phyloP scores from a whole-genome alignment of 92 coral and sea anemone genomes.

The Heteractis magnifica region DNA sequence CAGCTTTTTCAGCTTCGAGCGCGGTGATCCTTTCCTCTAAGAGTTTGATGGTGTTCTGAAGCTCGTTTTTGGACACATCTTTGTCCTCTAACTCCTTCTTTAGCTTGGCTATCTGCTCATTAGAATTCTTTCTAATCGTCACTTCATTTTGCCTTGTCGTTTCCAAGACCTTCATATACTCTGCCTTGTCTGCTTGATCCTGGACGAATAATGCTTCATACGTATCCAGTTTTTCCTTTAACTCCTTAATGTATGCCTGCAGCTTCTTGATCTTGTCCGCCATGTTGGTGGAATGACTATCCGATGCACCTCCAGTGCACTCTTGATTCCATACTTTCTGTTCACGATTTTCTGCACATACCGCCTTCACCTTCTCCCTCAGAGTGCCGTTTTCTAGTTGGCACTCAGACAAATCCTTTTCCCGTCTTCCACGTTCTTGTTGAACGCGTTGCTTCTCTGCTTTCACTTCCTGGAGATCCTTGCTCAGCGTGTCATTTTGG shows the following conservation, averaged over 20 bases:
- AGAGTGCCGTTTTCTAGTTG: background rate
- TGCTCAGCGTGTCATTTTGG: background rate
- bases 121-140: background rate
- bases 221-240: background rate
- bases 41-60: slow-evolving; percentile 19
- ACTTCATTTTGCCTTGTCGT: background rate
- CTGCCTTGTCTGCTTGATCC: background rate
- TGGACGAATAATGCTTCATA: background rate
- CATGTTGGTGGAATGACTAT: background rate
- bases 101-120: background rate
- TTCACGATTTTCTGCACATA: background rate
- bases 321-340: background rate
- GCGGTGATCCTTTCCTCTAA: slow-evolving; percentile 9
- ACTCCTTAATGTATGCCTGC: background rate
- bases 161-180: background rate
- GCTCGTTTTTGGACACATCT: background rate
- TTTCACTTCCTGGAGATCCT: background rate
- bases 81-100: background rate
- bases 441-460: background rate
- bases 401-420: background rate
- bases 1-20: slow-evolving; percentile 10
- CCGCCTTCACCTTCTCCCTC: background rate
- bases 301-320: background rate
- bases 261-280: background rate
- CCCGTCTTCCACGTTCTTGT: background rate